These are phyloP conservation scores for Bagarius yarrelli DNA, from an alignment of 2,113 vertebrate genomes.

Conservation along the genomic window DNA sequence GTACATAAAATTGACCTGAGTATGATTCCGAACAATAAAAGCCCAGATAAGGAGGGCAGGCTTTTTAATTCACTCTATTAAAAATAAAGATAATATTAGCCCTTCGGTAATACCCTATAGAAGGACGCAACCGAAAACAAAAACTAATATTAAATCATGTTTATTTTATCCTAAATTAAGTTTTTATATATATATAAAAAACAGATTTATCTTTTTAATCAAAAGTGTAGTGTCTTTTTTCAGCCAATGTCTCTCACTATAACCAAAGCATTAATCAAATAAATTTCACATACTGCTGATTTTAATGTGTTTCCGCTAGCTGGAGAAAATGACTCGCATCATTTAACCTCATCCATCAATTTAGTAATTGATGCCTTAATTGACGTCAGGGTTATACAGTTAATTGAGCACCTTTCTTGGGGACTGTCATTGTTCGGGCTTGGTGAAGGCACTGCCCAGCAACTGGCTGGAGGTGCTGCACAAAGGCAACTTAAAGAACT, in stretches of 20 bases:
- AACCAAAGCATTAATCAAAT: conserved; percentile 80
- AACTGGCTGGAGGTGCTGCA: conserved; percentile 44
- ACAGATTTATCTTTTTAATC: neutral
- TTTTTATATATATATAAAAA: too few species aligned
- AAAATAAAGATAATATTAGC: neutral
- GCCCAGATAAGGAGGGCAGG: neutral
- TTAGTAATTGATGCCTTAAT: conserved; percentile 92
- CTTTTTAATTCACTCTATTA: neutral
- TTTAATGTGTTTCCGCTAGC: conserved; percentile 79
- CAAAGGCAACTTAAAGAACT: conserved; percentile 38
- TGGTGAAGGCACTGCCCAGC: conserved; percentile 63
- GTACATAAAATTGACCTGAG: conserved; percentile 3
- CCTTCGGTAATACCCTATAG: neutral
- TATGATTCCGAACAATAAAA: conserved; percentile 18
- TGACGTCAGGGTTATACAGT: conserved; percentile 83
- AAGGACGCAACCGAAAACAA: neutral
- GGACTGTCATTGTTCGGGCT: conserved; percentile 75
- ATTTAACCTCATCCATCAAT: conserved; percentile 93
- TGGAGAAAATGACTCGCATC: conserved; percentile 88
- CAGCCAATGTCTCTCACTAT: conserved; percentile 60
- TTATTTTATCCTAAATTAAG: neutral
- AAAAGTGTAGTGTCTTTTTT: neutral
- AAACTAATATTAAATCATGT: neutral
- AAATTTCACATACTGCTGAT: conserved; percentile 74
- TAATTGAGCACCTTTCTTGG: conserved; percentile 89